Evolutionary conservation across 1,140 invertebrate genomes (phyloP).

Genomic region (Hylaeus volcanicus): DNA sequence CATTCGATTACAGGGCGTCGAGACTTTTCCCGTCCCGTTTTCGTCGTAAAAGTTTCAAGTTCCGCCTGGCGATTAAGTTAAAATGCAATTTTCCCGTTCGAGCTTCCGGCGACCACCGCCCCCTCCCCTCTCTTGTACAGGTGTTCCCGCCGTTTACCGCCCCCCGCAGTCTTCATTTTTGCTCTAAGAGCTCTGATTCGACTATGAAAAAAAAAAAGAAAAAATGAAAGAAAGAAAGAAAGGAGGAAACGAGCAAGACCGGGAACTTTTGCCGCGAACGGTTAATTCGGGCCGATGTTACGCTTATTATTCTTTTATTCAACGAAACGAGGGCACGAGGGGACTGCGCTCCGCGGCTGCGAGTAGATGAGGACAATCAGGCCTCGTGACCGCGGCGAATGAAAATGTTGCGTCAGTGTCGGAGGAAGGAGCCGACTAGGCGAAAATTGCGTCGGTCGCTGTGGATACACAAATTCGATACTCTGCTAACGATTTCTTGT

Average conservation of each 20-base stretch:
- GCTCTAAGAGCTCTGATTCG: conserved; percentile 1
- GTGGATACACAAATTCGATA: conserved; percentile 34
- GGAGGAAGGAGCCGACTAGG: background rate
- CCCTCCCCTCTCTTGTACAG: background rate
- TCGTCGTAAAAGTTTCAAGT: conserved; percentile 59
- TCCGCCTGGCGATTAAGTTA: conserved; percentile 63
- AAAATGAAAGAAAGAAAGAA: conserved; percentile 2
- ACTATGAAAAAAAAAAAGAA: conserved; percentile 3
- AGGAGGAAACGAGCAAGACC: conserved; percentile 13
- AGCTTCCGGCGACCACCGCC: background rate
- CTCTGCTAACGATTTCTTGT: background rate
- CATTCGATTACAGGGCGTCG: conserved; percentile 61
- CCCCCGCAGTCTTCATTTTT: background rate
- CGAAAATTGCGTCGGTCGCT: conserved; percentile 26
- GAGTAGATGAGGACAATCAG: conserved; percentile 59
- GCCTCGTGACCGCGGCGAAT: conserved; percentile 44
- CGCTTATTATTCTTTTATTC: conserved; percentile 63
- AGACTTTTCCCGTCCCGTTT: conserved; percentile 55
- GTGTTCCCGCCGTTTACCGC: conserved; percentile 11
- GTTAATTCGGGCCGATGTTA: conserved; percentile 47
- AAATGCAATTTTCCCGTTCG: conserved; percentile 60
- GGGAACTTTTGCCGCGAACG: conserved; percentile 52
- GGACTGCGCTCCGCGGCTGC: conserved; percentile 29
- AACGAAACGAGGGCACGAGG: conserved; percentile 44
- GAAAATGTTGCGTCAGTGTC: conserved; percentile 44